Evolutionary conservation across 92 coral and sea anemone genomes (phyloP).

Genomic region (Virgularia gustaviana): DNA sequence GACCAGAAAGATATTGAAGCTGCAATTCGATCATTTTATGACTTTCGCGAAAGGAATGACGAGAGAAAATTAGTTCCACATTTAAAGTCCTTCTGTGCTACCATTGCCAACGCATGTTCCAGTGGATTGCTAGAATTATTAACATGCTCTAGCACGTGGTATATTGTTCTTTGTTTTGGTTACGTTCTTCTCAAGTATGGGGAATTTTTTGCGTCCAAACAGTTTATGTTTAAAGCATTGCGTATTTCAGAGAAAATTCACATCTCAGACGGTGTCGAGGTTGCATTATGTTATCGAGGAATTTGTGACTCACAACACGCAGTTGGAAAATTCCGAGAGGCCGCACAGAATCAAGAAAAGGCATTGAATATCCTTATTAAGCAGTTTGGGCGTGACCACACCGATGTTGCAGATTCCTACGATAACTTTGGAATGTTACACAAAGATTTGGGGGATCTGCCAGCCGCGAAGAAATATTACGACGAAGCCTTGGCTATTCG

Average conservation of each 20-base stretch:
- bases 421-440: too few relatives aligned
- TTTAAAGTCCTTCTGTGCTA: not conserved
- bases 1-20: not conserved
- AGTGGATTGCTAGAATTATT: not conserved
- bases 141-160: not conserved
- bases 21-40: not conserved
- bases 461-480: too few relatives aligned
- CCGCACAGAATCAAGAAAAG: not conserved
- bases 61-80: conserved; percentile 12
- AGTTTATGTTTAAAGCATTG: not conserved
- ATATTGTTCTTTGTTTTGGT: not conserved
- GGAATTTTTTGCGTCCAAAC: not conserved
- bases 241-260: not conserved
- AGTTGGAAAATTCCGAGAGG: not conserved
- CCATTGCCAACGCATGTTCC: not conserved
- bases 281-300: not conserved
- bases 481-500: too few relatives aligned
- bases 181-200: not conserved
- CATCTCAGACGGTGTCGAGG: not conserved
- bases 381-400: too few relatives aligned
- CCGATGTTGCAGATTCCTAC: too few relatives aligned
- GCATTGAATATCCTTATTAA: too few relatives aligned
- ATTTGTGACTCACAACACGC: not conserved
- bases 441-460: too few relatives aligned
- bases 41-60: not conserved